Conservation (phyloP, 92 coral and sea anemone genomes). For the Montipora capitata region DNA sequence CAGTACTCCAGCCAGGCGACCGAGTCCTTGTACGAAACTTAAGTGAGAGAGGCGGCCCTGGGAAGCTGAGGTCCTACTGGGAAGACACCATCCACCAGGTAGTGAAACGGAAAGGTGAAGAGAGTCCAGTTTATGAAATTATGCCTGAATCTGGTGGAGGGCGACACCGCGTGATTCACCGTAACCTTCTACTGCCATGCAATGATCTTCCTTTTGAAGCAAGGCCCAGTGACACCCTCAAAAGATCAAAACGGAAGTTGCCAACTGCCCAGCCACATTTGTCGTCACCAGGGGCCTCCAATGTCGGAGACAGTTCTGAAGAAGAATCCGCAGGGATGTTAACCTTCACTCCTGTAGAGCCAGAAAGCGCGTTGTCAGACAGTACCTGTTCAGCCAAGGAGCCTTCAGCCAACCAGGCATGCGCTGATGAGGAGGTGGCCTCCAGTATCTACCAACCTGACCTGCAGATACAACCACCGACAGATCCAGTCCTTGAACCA, state of each 20-base stretch:
- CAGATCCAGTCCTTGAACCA: not conserved
- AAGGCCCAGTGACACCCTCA: not conserved
- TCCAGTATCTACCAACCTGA: not conserved
- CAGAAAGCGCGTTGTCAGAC: not conserved
- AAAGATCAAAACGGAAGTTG: not conserved
- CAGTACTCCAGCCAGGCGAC: constrained; percentile 29
- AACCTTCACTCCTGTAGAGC: not conserved
- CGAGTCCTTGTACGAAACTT: constrained; percentile 9
- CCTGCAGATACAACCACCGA: not conserved
- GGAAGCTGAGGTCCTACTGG: constrained; percentile 34
- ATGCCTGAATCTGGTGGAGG: constrained; percentile 26
- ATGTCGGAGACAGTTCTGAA: not conserved
- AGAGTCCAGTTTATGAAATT: constrained; percentile 3
- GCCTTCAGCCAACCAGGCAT: not conserved
- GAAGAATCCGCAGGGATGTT: not conserved
- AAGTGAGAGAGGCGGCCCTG: constrained; percentile 33
- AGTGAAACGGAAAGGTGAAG: no score
- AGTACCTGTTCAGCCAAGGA: not conserved
- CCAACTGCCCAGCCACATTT: not conserved
- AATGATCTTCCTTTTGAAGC: constrained; percentile 37
- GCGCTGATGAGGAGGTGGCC: not conserved
- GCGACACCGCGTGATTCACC: constrained; percentile 17
- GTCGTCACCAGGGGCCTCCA: not conserved
- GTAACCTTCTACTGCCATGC: constrained; percentile 21
- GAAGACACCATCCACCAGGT: not conserved